These are phyloP conservation scores for Temnothorax ravouxi DNA, from an alignment of 2,888 invertebrate species.

Conservation along the genomic window DNA sequence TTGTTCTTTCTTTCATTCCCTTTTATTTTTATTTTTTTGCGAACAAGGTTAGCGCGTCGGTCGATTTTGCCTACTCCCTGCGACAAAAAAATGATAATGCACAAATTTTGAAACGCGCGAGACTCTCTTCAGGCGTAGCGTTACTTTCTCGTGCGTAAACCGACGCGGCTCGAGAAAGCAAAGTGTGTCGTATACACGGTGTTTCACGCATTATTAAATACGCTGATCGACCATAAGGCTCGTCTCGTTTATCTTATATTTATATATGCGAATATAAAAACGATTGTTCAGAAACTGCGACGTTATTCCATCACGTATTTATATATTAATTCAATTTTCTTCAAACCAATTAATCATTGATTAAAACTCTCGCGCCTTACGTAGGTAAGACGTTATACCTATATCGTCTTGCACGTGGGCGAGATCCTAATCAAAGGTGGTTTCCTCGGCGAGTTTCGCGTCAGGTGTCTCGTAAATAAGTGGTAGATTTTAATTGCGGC, in stretches of 20 bases:
- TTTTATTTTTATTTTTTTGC: conserved; percentile 52
- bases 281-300: background rate
- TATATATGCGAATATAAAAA: background rate
- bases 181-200: background rate
- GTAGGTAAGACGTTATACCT: background rate
- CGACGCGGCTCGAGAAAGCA: conserved; percentile 11
- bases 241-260: background rate
- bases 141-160: conserved; percentile 33
- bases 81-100: conserved; percentile 12
- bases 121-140: background rate
- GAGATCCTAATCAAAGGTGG: conserved; percentile 40
- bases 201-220: conserved; percentile 37
- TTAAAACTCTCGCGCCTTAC: conserved; percentile 21
- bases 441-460: conserved; percentile 17
- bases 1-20: conserved; percentile 36
- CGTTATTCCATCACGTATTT: background rate
- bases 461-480: conserved; percentile 62
- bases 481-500: conserved; percentile 73
- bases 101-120: conserved; percentile 18
- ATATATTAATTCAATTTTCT: conserved; percentile 31
- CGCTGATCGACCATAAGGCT: background rate
- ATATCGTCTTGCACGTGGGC: conserved; percentile 22
- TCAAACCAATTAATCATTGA: conserved; percentile 29
- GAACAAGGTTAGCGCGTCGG: conserved; percentile 1
- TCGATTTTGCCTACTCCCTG: background rate